Conservation (phyloP, 2,888 invertebrate genomes). For the Acrobasis repandana region DNA sequence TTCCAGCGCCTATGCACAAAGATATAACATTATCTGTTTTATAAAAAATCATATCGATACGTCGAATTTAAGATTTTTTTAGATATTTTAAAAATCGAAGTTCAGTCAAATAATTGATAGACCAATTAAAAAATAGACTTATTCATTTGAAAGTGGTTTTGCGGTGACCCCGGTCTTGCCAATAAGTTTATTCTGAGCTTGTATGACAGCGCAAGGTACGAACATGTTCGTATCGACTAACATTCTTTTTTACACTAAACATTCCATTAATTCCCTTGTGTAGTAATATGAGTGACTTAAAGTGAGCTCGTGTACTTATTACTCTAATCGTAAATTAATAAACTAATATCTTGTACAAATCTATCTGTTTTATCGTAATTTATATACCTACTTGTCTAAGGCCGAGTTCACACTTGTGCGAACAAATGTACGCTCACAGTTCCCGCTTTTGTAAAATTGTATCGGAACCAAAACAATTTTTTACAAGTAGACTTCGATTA, state of each 20-base stretch:
- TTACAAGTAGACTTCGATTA: too few species aligned
- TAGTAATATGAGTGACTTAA: conserved; percentile 76
- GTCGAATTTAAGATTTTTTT: too few species aligned
- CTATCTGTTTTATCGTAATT: conserved; percentile 38
- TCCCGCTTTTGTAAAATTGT: too few species aligned
- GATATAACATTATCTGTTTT: not conserved
- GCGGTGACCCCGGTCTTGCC: conserved; percentile 29
- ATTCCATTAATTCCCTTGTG: conserved; percentile 61
- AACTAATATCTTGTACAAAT: conserved; percentile 51
- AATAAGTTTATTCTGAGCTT: conserved; percentile 25
- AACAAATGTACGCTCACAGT: conserved; percentile 3
- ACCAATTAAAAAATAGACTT: not conserved
- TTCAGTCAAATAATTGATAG: not conserved
- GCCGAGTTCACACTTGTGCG: conserved; percentile 23
- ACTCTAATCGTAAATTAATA: conserved; percentile 40
- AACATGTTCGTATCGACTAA: conserved; percentile 40
- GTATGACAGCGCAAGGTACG: conserved; percentile 16
- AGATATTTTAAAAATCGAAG: too few species aligned
- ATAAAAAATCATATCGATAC: not conserved
- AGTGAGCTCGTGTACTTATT: conserved; percentile 79
- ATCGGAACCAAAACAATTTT: too few species aligned
- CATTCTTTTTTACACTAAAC: conserved; percentile 62
- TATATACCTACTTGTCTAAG: conserved; percentile 26
- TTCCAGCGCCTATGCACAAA: conserved; percentile 3
- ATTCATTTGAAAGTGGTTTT: conserved; percentile 22